Percentiles rank a stretch among this genome's conserved stretches.
These are phyloP conservation scores for Callochromis pleurospilus DNA, from an alignment of 2,113 vertebrate genomes.

Conservation along the genomic window DNA sequence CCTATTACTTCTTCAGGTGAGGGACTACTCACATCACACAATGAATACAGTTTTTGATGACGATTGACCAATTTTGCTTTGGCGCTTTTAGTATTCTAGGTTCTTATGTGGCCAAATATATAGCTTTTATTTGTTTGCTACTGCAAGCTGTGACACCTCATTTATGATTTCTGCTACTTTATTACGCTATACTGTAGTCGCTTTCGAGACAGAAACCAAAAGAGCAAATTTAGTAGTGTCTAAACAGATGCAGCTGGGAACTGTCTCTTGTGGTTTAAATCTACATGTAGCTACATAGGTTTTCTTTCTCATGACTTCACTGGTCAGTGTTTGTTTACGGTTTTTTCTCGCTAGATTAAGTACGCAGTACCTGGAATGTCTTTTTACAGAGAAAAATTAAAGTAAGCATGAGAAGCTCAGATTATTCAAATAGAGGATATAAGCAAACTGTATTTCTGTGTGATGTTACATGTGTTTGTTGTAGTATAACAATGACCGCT, in stretches of 20 bases:
- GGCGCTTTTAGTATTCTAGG: not conserved
- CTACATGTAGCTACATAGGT: not conserved
- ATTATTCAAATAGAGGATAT: not conserved
- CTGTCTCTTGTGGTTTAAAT: not conserved
- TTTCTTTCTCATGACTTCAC: not conserved
- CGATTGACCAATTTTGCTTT: not conserved
- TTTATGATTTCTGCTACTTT: not conserved
- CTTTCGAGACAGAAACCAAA: not conserved
- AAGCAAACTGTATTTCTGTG: not conserved
- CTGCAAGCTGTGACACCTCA: not conserved
- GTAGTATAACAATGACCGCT: not conserved
- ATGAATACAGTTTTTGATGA: not conserved
- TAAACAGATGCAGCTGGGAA: not conserved
- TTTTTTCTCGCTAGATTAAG: not conserved
- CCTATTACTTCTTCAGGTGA: slow-evolving; percentile 84
- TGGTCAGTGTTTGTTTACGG: not conserved
- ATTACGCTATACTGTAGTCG: not conserved
- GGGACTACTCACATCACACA: not conserved
- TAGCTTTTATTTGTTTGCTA: not conserved
- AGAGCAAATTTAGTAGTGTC: not conserved
- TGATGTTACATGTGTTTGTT: not conserved
- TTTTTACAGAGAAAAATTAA: not conserved
- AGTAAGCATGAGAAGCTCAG: not conserved
- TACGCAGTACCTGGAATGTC: not conserved
- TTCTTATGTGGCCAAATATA: not conserved